Conservation (phyloP, 2,113 vertebrate species). For the Macrotis lagotis region DNA sequence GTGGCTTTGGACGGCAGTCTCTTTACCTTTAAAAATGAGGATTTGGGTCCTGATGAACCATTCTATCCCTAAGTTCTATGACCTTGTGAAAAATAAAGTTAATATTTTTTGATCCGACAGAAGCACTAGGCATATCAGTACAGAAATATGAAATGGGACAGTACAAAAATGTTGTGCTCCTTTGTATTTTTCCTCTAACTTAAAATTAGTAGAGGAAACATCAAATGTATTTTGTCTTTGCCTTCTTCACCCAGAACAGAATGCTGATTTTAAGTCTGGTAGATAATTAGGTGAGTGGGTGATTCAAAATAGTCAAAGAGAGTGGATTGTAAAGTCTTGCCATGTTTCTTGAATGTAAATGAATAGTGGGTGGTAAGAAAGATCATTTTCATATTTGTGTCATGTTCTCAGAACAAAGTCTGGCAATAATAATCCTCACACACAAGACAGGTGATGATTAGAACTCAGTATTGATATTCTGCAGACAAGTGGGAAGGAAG, state of each 20-base stretch:
- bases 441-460: conserved; percentile 23
- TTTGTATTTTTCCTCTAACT: background rate
- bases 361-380: conserved; percentile 36
- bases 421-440: background rate
- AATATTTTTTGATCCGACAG: background rate
- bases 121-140: conserved; percentile 31
- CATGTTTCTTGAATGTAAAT: conserved; percentile 17
- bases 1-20: background rate
- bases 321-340: conserved; percentile 38
- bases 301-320: conserved; percentile 34
- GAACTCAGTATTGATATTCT: background rate
- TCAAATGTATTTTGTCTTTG: conserved; percentile 62
- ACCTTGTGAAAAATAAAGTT: background rate
- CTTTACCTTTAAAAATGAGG: background rate
- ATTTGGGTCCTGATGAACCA: background rate
- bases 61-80: background rate
- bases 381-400: conserved; percentile 18
- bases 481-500: background rate
- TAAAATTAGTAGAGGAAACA: conserved; percentile 23
- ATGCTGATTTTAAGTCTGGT: conserved; percentile 58
- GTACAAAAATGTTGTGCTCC: background rate
- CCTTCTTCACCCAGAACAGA: conserved; percentile 69
- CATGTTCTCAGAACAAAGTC: conserved; percentile 9
- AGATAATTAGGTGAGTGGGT: conserved; percentile 69
- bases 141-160: background rate